Percentiles rank a stretch among this genome's conserved stretches.
phyloP scores from a whole-genome alignment of 1,140 invertebrate genomes.

The Rhopalosiphum padi region DNA sequence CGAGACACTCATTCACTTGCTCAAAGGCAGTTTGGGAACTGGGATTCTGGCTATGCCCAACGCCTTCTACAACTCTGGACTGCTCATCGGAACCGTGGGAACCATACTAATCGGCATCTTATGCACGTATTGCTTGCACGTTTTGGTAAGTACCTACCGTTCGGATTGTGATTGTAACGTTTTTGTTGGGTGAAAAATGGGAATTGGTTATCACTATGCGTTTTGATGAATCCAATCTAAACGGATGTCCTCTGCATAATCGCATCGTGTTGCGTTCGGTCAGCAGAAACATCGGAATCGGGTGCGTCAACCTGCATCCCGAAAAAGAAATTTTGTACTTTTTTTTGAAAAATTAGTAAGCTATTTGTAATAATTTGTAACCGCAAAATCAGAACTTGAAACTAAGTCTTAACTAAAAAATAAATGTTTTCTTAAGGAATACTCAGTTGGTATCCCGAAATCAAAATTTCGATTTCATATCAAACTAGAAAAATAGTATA shows the following conservation, averaged over 20 bases:
- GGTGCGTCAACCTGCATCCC: too few relatives aligned
- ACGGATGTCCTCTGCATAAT: background rate
- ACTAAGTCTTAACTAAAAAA: too few relatives aligned
- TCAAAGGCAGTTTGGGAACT: conserved; percentile 79
- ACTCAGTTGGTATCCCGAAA: too few relatives aligned
- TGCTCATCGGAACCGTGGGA: conserved; percentile 68
- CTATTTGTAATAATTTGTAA: too few relatives aligned
- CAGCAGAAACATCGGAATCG: background rate
- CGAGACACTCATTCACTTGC: conserved; percentile 73
- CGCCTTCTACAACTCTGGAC: conserved; percentile 75
- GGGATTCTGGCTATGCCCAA: conserved; percentile 83
- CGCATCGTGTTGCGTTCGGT: background rate
- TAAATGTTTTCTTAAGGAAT: too few relatives aligned
- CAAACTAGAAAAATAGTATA: too few relatives aligned
- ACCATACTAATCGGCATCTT: conserved; percentile 70
- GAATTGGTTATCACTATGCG: background rate
- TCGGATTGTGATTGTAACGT: background rate
- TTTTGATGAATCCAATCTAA: background rate
- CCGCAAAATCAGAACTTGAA: too few relatives aligned
- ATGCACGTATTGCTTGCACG: conserved; percentile 73
- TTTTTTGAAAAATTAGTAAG: too few relatives aligned
- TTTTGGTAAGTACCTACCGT: conserved; percentile 67
- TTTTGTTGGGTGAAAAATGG: background rate
- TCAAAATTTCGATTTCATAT: too few relatives aligned
- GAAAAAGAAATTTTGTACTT: too few relatives aligned